A percentile compares a stretch with the other conserved stretches of the same genome.
Evolutionary conservation across 1,140 invertebrate genomes (phyloP).

Genomic region (Aphelinus certus): DNA sequence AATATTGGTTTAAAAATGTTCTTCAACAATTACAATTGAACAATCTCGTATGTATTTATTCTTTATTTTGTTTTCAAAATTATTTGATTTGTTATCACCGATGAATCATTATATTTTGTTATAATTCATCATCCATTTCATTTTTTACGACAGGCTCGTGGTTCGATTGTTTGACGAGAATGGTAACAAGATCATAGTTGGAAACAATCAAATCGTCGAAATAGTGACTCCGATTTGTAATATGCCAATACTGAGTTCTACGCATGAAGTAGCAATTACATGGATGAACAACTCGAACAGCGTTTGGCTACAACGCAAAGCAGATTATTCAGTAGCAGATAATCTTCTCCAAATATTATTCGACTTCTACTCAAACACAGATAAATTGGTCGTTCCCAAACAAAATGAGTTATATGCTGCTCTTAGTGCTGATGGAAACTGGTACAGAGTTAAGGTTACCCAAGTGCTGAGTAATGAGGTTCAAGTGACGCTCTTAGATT

Average conservation of each 20-base stretch:
- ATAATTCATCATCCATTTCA: slow-evolving; percentile 32
- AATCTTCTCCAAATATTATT: slow-evolving; percentile 67
- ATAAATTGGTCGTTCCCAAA: slow-evolving; percentile 53
- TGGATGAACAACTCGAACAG: slow-evolving; percentile 65
- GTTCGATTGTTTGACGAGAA: slow-evolving; percentile 68
- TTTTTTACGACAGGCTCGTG: slow-evolving; percentile 65
- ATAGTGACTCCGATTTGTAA: slow-evolving; percentile 67
- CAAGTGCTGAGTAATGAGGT: slow-evolving; percentile 29
- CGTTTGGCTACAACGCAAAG: slow-evolving; percentile 70
- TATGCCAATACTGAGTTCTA: slow-evolving; percentile 67
- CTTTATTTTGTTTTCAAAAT: too few species aligned
- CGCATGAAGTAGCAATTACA: slow-evolving; percentile 64
- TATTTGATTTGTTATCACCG: too few species aligned
- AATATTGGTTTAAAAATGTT: too few species aligned
- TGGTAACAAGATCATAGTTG: slow-evolving; percentile 69
- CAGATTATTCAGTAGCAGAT: slow-evolving; percentile 59
- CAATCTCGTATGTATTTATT: too few species aligned
- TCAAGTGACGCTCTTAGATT: slow-evolving; percentile 66
- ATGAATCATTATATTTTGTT: slow-evolving; percentile 14
- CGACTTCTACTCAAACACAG: slow-evolving; percentile 67
- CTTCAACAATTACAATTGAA: too few species aligned
- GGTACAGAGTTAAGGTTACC: slow-evolving; percentile 58
- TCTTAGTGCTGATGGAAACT: slow-evolving; percentile 71
- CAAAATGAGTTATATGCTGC: slow-evolving; percentile 69
- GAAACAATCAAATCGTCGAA: slow-evolving; percentile 62